A percentile compares a stretch with the other conserved stretches of the same genome.
Evolutionary conservation across 2,797 vertebrate genomes (phyloP).

Genomic region (Platyrinchus mystaceus): DNA sequence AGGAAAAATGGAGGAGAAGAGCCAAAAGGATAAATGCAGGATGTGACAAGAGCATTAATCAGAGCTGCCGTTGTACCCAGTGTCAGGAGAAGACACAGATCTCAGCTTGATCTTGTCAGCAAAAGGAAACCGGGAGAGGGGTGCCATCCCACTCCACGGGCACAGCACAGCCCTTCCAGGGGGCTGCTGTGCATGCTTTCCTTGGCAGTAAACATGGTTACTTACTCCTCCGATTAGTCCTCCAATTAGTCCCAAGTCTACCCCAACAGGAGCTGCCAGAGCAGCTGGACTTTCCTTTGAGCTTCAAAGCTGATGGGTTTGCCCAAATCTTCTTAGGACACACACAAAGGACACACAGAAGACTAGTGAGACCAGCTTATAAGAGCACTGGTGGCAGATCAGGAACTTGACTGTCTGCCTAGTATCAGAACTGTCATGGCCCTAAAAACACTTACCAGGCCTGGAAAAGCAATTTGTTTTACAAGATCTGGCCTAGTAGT

Average conservation of each 20-base stretch:
- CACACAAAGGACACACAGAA: not conserved
- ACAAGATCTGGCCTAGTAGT: not conserved
- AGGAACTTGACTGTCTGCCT: not conserved
- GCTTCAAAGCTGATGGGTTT: not conserved
- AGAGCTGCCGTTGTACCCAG: not conserved
- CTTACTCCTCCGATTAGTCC: not conserved
- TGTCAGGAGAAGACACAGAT: not conserved
- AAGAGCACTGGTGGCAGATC: not conserved
- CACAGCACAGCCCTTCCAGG: not conserved
- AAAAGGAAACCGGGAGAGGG: not conserved
- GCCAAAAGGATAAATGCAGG: not conserved
- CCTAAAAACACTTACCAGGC: not conserved
- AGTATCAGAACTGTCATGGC: not conserved
- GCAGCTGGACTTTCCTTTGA: not conserved
- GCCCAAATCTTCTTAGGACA: not conserved
- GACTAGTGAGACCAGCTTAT: fast-evolving
- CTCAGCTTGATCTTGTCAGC: not conserved
- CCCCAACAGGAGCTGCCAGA: not conserved
- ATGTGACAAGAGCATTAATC: conserved; percentile 2
- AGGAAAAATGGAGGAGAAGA: not conserved
- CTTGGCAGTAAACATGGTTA: not conserved
- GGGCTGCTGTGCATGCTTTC: not conserved
- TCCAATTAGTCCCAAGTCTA: not conserved
- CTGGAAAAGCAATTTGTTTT: not conserved
- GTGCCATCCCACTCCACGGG: fast-evolving